Percentiles rank a stretch among this genome's conserved stretches.
These are phyloP conservation scores for Dromaius novaehollandiae DNA, from an alignment of 2,113 vertebrate genomes.

Conservation along the genomic window DNA sequence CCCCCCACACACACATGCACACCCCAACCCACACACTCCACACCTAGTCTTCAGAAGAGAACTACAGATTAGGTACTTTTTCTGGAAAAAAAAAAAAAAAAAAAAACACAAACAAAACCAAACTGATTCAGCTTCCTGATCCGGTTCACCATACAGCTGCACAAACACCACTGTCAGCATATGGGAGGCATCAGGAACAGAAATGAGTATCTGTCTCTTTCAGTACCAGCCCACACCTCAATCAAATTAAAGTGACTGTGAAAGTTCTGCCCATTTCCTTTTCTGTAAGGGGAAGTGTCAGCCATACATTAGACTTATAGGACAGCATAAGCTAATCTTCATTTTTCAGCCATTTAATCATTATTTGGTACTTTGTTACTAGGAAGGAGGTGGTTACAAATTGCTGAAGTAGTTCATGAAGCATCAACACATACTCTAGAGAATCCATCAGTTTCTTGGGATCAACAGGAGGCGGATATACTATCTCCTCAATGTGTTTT, in stretches of 20 bases:
- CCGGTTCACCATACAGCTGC: not conserved
- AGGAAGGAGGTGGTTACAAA: not conserved
- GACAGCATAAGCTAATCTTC: not conserved
- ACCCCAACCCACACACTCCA: too few species aligned
- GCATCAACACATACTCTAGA: slow-evolving; percentile 86
- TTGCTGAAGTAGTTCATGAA: not conserved
- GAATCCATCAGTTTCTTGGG: slow-evolving; percentile 93
- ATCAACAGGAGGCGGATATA: slow-evolving; percentile 94
- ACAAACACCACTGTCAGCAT: not conserved
- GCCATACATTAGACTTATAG: not conserved
- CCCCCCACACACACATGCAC: too few species aligned
- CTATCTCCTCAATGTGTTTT: slow-evolving; percentile 91
- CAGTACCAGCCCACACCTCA: not conserved
- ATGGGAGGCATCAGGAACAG: not conserved
- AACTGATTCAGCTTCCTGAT: not conserved
- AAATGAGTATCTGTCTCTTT: not conserved
- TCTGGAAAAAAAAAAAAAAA: not conserved
- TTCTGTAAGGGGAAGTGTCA: not conserved
- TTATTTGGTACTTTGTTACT: not conserved
- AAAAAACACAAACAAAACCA: too few species aligned
- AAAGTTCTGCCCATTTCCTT: not conserved
- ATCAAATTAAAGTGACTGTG: not conserved
- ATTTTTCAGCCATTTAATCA: not conserved
- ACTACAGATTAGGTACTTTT: too few species aligned
- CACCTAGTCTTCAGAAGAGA: too few species aligned